These are phyloP conservation scores for Danio albolineatus DNA, from an alignment of 2,797 vertebrate genomes.

Conservation along the genomic window DNA sequence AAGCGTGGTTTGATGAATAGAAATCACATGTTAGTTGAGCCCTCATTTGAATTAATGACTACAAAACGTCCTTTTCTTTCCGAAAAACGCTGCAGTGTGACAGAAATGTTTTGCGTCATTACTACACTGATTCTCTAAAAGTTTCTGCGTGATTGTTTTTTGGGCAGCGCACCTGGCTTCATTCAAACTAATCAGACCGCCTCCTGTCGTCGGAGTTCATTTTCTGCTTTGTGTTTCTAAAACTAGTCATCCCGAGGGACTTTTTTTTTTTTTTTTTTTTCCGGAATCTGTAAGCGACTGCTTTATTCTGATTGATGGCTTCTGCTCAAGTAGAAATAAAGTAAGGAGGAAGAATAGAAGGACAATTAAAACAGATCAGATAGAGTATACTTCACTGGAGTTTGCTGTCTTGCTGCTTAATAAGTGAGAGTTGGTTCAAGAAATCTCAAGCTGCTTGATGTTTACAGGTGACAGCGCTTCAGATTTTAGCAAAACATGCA, in stretches of 20 bases:
- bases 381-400: neutral
- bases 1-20: neutral
- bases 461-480: neutral
- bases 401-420: constrained; percentile 6
- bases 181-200: neutral
- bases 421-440: neutral
- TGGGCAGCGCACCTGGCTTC: neutral
- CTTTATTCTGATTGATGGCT: neutral
- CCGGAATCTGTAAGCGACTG: neutral
- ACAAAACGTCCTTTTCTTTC: neutral
- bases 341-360: constrained; percentile 7
- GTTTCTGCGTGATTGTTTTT: constrained; percentile 20
- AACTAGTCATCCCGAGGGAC: neutral
- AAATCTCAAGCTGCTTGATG: neutral
- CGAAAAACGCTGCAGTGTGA: neutral
- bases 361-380: neutral
- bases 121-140: constrained; percentile 9
- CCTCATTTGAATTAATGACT: constrained; percentile 32
- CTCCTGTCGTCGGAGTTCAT: neutral
- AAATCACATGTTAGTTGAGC: constrained; percentile 11
- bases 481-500: neutral
- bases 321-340: constrained; percentile 17
- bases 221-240: constrained; percentile 29
- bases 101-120: constrained; percentile 5
- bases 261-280: constrained; percentile 9